A percentile compares a stretch with the other conserved stretches of the same genome.
Evolutionary conservation across 2,888 invertebrate genomes (phyloP).

Genomic region (Tetanocera ferruginea): DNA sequence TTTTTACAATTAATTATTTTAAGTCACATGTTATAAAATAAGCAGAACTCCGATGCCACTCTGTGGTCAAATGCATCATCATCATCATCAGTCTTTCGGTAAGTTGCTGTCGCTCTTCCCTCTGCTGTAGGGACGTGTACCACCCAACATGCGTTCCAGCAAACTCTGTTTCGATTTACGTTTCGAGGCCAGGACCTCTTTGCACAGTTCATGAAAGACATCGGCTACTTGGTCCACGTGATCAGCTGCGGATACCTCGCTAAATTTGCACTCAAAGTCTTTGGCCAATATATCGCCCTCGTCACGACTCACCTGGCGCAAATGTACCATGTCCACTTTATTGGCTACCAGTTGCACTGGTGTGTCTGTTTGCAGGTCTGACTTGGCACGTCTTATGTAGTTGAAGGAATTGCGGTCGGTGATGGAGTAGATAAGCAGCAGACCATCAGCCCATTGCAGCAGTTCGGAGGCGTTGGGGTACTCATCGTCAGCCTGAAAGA

Average conservation of each 20-base stretch:
- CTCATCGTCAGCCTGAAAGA: constrained; percentile 78
- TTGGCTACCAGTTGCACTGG: constrained; percentile 90
- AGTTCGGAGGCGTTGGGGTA: constrained; percentile 79
- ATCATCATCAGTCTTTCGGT: constrained; percentile 79
- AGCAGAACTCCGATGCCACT: background rate
- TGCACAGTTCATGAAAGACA: constrained; percentile 86
- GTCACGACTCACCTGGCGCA: constrained; percentile 87
- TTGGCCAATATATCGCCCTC: constrained; percentile 91
- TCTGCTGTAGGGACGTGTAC: constrained; percentile 81
- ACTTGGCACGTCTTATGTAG: constrained; percentile 82
- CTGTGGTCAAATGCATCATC: background rate
- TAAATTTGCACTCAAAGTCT: constrained; percentile 89
- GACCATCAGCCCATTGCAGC: constrained; percentile 91
- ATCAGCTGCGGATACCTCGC: constrained; percentile 90
- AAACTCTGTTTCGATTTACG: constrained; percentile 88
- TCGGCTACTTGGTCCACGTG: constrained; percentile 88
- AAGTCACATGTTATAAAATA: background rate
- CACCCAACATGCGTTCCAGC: constrained; percentile 86
- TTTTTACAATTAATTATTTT: background rate
- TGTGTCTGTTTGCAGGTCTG: constrained; percentile 78
- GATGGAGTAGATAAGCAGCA: constrained; percentile 90
- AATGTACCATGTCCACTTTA: constrained; percentile 91
- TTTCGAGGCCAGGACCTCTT: constrained; percentile 83
- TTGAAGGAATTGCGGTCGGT: constrained; percentile 89
- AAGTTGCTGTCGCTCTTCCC: constrained; percentile 91